Evolutionary conservation across 2,888 invertebrate genomes (phyloP).

Genomic region (Lordiphosa andalusiaca): DNA sequence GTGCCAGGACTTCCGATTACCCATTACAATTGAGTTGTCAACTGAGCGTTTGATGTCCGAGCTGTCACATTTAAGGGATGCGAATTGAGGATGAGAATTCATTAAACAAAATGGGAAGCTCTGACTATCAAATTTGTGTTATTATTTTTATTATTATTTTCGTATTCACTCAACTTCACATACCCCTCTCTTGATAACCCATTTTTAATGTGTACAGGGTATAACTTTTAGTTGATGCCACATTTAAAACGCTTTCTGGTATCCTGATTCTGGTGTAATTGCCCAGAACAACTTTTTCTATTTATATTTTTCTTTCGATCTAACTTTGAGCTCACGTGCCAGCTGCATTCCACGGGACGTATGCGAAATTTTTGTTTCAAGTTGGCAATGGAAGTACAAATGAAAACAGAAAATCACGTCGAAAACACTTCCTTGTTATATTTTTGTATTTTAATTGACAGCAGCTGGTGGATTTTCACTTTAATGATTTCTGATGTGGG

Average conservation of each 20-base stretch:
- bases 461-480: slow-evolving; percentile 25
- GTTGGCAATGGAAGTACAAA: slow-evolving; percentile 20
- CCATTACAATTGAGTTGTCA: too few species aligned
- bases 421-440: slow-evolving; percentile 15
- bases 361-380: slow-evolving; percentile 39
- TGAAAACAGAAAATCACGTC: slow-evolving; percentile 17
- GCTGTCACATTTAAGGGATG: too few species aligned
- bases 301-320: slow-evolving; percentile 58
- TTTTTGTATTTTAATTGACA: slow-evolving; percentile 34
- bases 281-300: slow-evolving; percentile 43
- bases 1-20: too few species aligned
- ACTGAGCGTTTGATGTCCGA: too few species aligned
- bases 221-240: too few species aligned
- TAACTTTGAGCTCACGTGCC: slow-evolving; percentile 41
- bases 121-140: too few species aligned
- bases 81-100: too few species aligned
- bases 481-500: slow-evolving; percentile 18
- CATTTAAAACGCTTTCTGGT: too few species aligned
- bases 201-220: too few species aligned
- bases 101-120: too few species aligned
- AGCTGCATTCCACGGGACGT: slow-evolving; percentile 50
- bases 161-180: not conserved
- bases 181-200: not conserved
- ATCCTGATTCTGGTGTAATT: slow-evolving; percentile 23
- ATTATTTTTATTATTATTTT: too few species aligned